Percentiles rank a stretch among this genome's conserved stretches.
Evolutionary conservation across 1,140 invertebrate genomes (phyloP).

Genomic region (Bursaphelenchus mucronatus): DNA sequence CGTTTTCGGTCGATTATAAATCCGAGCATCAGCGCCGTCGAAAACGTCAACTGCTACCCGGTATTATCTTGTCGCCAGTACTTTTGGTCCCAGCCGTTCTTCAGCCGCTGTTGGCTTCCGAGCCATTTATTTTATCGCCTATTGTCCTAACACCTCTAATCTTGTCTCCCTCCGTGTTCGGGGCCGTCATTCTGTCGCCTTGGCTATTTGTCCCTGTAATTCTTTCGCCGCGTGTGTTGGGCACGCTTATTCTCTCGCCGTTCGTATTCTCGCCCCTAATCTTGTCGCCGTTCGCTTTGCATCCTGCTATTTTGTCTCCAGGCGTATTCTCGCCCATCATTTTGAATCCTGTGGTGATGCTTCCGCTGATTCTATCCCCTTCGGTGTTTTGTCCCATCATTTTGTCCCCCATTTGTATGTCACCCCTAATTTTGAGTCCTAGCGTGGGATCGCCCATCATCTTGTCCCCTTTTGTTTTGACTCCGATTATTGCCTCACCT

Average conservation of each 20-base stretch:
- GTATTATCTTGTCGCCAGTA: slow-evolving; percentile 6
- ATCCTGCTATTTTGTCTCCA: slow-evolving; percentile 25
- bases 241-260: slow-evolving; percentile 43
- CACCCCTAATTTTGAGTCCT: slow-evolving; percentile 41
- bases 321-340: slow-evolving; percentile 27
- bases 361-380: neutral
- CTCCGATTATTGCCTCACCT: slow-evolving; percentile 4
- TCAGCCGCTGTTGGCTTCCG: slow-evolving; percentile 6
- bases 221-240: slow-evolving; percentile 31
- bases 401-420: slow-evolving; percentile 23
- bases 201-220: neutral
- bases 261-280: slow-evolving; percentile 20
- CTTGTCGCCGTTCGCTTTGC: slow-evolving; percentile 15
- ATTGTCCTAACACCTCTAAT: slow-evolving; percentile 36
- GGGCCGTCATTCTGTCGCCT: slow-evolving; percentile 38
- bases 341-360: neutral
- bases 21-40: no score
- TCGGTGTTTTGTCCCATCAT: slow-evolving; percentile 22
- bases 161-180: slow-evolving; percentile 22
- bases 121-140: slow-evolving; percentile 31
- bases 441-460: slow-evolving; percentile 10
- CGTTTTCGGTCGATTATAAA: slow-evolving; percentile 16
- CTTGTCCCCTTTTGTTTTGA: slow-evolving; percentile 10
- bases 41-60: neutral
- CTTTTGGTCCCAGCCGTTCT: slow-evolving; percentile 26